Base-by-base conservation (phyloP, 2,888 invertebrate species). In the Serrognathus titanus region DNA sequence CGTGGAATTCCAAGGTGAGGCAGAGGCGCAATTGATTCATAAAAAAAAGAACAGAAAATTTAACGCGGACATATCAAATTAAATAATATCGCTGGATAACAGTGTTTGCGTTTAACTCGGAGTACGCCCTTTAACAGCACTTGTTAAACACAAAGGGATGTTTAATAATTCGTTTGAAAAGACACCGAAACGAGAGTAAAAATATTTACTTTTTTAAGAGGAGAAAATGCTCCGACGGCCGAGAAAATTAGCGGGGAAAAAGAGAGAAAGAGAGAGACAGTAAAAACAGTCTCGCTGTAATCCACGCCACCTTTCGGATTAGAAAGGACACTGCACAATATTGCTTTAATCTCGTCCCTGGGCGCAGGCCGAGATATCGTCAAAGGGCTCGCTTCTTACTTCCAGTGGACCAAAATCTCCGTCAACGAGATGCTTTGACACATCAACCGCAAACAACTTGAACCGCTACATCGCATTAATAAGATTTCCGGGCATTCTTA, bases 331-430 rank as follows among this genome's bases (percentile, higher is more conserved):
- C 65, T 69, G 66, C 67, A 71, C 71, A 70, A 70, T 71, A 71
- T 72, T 70, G 66, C 71, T 70, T 71, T 71, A 72, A 72, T 71
- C 71, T 68, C 64, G 63, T 61, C 64, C 68, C 66, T 63, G 63
- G 63, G 62, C 65, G 62, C 64, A 64, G 60, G 64, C 62, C 64
- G 63, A 63, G 63, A 66, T 65, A 66, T 64, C 66, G 64, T 69
- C 70, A 70, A 69, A 69, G 69, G 62, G 60, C 67, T 59, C 62
- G 62, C 64, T 67, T 63, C 69, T 66, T 66, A 64, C 65, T 58
- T 66, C 56, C 65, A 69, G 64, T 53, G 46, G 67, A 50, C 68
- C 68, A 67, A 55, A 54, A 47, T 47, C 55, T 52, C 51, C 35
- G 48, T 58, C 48, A 40, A n/a, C 62, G 38, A 38, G 50, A 52